A percentile compares a stretch with the other conserved stretches of the same genome.
Evolutionary conservation across 2,113 vertebrate genomes (phyloP).

Genomic region (Passer domesticus): DNA sequence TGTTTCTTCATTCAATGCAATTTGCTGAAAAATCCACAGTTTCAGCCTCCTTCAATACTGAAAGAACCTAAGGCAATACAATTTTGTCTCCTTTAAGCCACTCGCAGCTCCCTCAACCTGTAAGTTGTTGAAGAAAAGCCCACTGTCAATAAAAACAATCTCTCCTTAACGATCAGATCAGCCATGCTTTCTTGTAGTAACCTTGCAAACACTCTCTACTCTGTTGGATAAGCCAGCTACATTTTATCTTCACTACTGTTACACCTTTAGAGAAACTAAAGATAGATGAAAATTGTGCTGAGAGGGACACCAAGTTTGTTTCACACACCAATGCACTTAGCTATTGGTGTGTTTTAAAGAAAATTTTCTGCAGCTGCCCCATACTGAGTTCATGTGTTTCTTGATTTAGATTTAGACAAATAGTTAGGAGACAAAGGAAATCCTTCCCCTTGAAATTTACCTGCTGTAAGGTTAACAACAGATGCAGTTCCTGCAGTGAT

Average conservation of each 20-base stretch:
- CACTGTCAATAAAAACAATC: not conserved
- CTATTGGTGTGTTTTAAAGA: not conserved
- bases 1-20: not conserved
- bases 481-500: conserved; percentile 98
- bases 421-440: not conserved
- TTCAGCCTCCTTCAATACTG: not conserved
- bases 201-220: not conserved
- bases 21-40: not conserved
- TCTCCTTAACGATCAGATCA: not conserved
- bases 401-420: not conserved
- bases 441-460: conserved; percentile 72
- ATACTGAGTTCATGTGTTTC: not conserved
- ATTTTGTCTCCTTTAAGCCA: not conserved
- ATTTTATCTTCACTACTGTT: not conserved
- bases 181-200: not conserved
- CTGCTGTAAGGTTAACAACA: conserved; percentile 98
- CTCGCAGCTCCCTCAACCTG: not conserved
- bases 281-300: not conserved
- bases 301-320: not conserved
- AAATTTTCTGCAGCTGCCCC: not conserved
- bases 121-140: not conserved
- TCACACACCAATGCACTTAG: not conserved
- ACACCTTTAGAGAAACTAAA: not conserved
- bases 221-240: not conserved
- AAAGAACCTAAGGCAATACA: not conserved